Base-by-base conservation (phyloP, 1,140 invertebrate species). In the Doryteuthis pealeii region DNA sequence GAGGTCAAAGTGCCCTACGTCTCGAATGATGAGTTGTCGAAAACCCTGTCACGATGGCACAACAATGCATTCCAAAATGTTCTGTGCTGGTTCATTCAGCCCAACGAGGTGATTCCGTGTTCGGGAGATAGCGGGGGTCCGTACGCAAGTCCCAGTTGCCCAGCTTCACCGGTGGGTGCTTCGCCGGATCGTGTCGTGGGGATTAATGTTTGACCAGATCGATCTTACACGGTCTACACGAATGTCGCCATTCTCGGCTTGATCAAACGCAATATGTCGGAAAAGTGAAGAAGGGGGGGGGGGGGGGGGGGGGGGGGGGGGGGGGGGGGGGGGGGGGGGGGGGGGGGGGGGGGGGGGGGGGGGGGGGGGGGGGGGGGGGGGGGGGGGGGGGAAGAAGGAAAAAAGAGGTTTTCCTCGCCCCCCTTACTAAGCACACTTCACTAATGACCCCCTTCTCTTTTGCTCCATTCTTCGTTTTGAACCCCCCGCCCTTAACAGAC, bases 51-150 rank as follows among this genome's bases (percentile, higher is more conserved):
- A 22, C 6, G 6, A 12, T 0, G 73, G 70, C 76, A 77, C 14
- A 77, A 74, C 35, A 80, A 91, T 3, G 81, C 86, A n/a, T 0
- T 77, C 89, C 3, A 85, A 82, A 1, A 91, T 93, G 84, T 88
- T 94, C 35, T 95, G 93, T 83, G 93, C 92, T 1, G 92, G 90
- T 54, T 78, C 78, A n/a, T 75, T 40, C 70, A 76, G 86, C 88
- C 0, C 79, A 85, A 28, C 89, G 89, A 66, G 92, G 91, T 79
- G 92, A 93, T 81, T 87, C 91, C 4, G n/a, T 93, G 92, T 82
- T 90, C 91, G 68, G 88, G 88, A 12, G 88, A 89, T 72, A 87
- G 85, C 78, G 89, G 88, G 5, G 88, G 88, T n/a, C n/a, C 85
- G 15, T 82, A 87, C 54, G 79, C 82, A 0, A 79, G n/a, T n/a